Base-by-base conservation (phyloP, 2,113 vertebrate genomes). In the Vanacampus margaritifer region DNA sequence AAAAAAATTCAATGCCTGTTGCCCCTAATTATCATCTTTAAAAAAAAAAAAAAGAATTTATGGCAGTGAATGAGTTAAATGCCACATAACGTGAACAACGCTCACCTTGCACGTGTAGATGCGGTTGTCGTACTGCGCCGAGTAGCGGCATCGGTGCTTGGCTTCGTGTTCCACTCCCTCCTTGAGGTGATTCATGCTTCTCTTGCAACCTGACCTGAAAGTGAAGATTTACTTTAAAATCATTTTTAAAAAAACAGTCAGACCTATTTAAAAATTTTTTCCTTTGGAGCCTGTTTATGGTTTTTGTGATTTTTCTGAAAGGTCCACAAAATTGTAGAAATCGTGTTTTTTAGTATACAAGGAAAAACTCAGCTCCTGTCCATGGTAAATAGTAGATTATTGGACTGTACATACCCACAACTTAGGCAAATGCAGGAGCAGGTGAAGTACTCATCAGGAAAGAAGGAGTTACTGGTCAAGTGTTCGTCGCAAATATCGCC, bases 381-480 rank as follows among this genome's bases (percentile, higher is more conserved):
- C 2, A 2, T 32, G 28, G 28, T 32, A 32, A 32, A 32, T 32
- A 32, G 28, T 11, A 3, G n/a, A 23, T 24, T 0, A 21, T 9
- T 19, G 26, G 21, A 13, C 19, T 7, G 21, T 36, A 93, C 96
- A 69, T 88, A 99, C 97, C 97, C 96, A 83, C 97, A 99, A 88
- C 97, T 97, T 86, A 99, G 95, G 76, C 97, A 99, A 78, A 95
- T 78, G 71, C 92, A 92, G 57, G 96, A 97, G 82, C 97, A 99
- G 68, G 97, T 99, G 72, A 99, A 99, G 89, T 99, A 99, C 73
- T 99, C 97, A 67, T 99, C 97, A 39, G 97, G 97, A 76, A 99
- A 99, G 81, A 99, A 99, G 36, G 94, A 99, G 87, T 95, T 99
- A 81, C 95, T 94, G 17, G 92, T 89, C 93, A 96, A 92, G 77